Evolutionary conservation across 2,797 vertebrate species (phyloP).

Genomic region (Mormyrops attenuatus): DNA sequence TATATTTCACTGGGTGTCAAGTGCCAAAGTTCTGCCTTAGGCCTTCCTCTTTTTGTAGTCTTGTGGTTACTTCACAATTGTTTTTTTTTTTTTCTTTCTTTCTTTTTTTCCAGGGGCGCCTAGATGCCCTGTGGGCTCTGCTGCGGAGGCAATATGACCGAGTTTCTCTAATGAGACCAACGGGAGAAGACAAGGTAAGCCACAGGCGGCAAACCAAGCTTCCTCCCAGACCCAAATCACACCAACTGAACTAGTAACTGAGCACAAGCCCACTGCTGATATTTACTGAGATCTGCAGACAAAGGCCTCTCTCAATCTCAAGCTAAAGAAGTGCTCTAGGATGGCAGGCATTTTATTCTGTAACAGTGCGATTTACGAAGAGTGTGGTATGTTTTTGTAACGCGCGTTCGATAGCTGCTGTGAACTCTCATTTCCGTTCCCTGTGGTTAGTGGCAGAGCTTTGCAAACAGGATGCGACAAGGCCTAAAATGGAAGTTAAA

Average conservation of each 20-base stretch:
- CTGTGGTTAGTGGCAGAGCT: background rate
- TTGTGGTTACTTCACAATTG: background rate
- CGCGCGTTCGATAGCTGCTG: background rate
- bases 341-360: background rate
- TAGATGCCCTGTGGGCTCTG: constrained; percentile 84
- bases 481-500: background rate
- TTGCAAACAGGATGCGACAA: background rate
- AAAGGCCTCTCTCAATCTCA: background rate
- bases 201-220: background rate
- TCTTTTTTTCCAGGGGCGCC: constrained; percentile 67
- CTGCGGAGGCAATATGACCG: constrained; percentile 82
- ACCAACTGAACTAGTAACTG: background rate
- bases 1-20: background rate
- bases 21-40: background rate
- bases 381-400: background rate
- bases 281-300: background rate
- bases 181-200: constrained; percentile 81
- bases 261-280: background rate
- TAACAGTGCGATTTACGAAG: background rate
- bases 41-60: background rate
- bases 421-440: background rate
- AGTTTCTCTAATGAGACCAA: constrained; percentile 92
- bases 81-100: background rate
- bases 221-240: background rate
- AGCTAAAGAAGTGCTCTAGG: background rate